Evolutionary conservation across 2,113 vertebrate genomes (phyloP).

Genomic region (Phoenicopterus ruber): DNA sequence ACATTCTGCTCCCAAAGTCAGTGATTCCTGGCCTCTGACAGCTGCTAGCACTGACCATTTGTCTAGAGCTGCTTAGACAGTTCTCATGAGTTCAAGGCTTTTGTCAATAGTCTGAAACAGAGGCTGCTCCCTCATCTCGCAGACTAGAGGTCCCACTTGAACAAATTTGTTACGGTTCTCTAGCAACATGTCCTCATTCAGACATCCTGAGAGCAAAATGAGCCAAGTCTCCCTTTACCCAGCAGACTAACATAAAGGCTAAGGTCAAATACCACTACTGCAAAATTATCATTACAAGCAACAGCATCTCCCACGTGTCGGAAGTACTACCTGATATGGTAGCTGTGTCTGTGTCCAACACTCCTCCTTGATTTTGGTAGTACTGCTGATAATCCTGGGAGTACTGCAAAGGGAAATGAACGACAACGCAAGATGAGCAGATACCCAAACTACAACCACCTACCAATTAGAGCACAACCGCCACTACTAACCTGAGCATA

Average conservation of each 20-base stretch:
- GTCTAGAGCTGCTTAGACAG: background rate
- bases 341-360: conserved; percentile 78
- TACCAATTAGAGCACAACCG: background rate
- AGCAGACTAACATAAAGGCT: background rate
- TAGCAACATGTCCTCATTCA: background rate
- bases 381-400: conserved; percentile 89
- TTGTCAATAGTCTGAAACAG: background rate
- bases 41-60: background rate
- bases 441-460: background rate
- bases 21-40: background rate
- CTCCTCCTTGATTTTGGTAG: conserved; percentile 84
- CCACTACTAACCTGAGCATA: conserved; percentile 82
- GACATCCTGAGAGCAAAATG: background rate
- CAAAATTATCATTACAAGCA: background rate
- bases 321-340: conserved; percentile 73
- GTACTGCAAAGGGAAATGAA: conserved; percentile 49
- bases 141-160: background rate
- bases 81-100: background rate
- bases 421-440: background rate
- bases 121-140: background rate
- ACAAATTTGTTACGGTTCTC: background rate
- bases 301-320: background rate
- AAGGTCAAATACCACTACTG: background rate
- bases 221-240: background rate
- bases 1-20: background rate